Base-by-base conservation (phyloP, 2,888 invertebrate species). In the Tenthredo distinguenda region DNA sequence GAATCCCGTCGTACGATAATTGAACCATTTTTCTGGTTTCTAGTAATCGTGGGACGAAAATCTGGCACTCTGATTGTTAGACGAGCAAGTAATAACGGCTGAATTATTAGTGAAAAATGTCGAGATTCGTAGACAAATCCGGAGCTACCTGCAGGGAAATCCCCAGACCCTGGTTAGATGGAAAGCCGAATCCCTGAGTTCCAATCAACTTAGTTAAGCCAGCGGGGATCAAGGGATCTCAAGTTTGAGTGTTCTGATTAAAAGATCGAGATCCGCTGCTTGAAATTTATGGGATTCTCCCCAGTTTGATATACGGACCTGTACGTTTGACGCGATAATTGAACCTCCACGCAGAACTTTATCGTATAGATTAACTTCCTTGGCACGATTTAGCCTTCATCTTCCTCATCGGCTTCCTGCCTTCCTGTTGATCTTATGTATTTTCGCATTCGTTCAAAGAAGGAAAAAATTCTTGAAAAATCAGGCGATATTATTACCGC, bases 221-320 rank as follows among this genome's bases (percentile, higher is more conserved):
- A 26, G 31, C 47, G 68, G 21, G 40, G 77, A 83, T 83, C 43
- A 68, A 83, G 83, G 50, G 83, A 65, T 83, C 50, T 83, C 65
- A 50, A 83, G 62, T 83, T 83, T 71, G 47, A 83, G 43, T 71
- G 83, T 65, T 68, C 47, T 68, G 68, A 83, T 83, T 83, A 83
- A 83, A 83, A 68, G 68, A 83, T 81, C 58, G 81, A 81, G 10
- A 62, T 37, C 21, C 81, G n/a, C 62, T 12, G 37, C 40, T 81
- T 81, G 62, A 58, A 62, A 81, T 81, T 81, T 81, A 81, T 81
- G 62, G 81, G 58, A 58, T 21, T 40, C 21, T 40, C 37, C n/a
- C n/a, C 62, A 18, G 58, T 37, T 31, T 58, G 72, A 58, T 40
- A 62, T 74, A 74, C 43, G 72, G 40, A 40, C 43, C 43, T 21